Evolutionary conservation across 2,888 invertebrate species (phyloP), one percentile per base, ranked within the genome.

Genomic region (Orchesellides sinensis): DNA sequence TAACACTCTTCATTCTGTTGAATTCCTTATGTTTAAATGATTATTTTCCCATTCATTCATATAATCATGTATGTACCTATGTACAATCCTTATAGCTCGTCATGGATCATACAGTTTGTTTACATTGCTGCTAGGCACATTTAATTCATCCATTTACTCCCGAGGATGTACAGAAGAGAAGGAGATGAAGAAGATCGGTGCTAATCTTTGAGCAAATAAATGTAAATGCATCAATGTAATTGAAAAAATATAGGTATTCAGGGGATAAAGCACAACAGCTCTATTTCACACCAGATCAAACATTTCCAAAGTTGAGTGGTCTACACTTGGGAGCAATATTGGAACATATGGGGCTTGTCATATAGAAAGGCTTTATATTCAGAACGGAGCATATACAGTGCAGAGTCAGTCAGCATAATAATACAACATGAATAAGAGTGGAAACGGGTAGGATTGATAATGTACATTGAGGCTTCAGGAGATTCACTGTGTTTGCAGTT

Each of bases 121-220:
- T 40, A 40, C 40, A 40, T 14, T 40, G n/a, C 40, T 14, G n/a
- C 40, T 40, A 14, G 40, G 23, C 21, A 69, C 49, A 56, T 56
- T 70, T 70, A 61, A 65, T 70, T 72, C 56, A 72, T 52, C 19
- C 61, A 12, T 45, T 66, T 77, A 12, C 61, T 23, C 32, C 8
- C 23, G 52, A 49, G 63, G 65, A 65, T 27, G n/a, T 19, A 35
- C n/a, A 5, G 49, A 32, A 29, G 29, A 69, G n/a, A 45, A 63
- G 56, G 63, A 29, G 69, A 77, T 82, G 72, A 77, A 83, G 77
- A 65, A 83, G 75, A 83, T 83, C 70, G 65, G 54, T 70, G 65
- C 82, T 83, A 83, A 83, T 83, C 82, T 77, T 47, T 83, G 54
- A 65, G 75, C 61, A 83, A 83, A 83, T 77, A 83, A 83, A 65